Evolutionary conservation across 2,888 invertebrate species (phyloP), one percentile per base, ranked within the genome.

Genomic region (Atethmia centrago): DNA sequence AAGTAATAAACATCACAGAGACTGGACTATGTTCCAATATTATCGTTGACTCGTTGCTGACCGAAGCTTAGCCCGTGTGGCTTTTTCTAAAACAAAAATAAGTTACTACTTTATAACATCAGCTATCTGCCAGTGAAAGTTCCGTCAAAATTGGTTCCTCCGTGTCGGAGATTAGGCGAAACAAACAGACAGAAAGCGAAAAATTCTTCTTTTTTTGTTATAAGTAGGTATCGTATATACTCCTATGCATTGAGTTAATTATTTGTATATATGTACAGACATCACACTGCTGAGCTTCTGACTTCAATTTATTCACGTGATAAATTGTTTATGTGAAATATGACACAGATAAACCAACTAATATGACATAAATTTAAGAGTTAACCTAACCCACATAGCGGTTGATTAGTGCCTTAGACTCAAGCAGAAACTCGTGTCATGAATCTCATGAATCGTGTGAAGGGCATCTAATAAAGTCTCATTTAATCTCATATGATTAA

Each of bases 291-390:
- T 70, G 59, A 63, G 76, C 74, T 81, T 74, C 76, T 70, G 67
- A 67, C 59, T 79, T 49, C 73, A 78, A 85, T 81, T 79, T 76
- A 79, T 73, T 77, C 51, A 71, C 47, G 51, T 70, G 51, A 77
- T 83, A 79, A 74, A 86, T 80, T 83, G 74, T 83, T 85, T 77
- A 85, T 83, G 77, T 67, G 83, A 72, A 82, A 82, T 82, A 78
- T 86, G 87, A 77, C 82, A 86, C 74, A 86, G 73, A 80, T 84
- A 86, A 69, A 82, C 59, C 45, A 74, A 73, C 75, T 71, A 79
- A 85, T 67, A 77, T 79, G 74, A 77, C 74, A 84, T 85, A 82
- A 76, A 85, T 86, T 79, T 78, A 73, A 76, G 70, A 79, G 75
- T 79, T 66, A 81, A 66, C 66, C 68, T 83, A 82, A 85, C 79